Conservation (phyloP, 1,140 invertebrate genomes). For the Paraescarpia echinospica region DNA sequence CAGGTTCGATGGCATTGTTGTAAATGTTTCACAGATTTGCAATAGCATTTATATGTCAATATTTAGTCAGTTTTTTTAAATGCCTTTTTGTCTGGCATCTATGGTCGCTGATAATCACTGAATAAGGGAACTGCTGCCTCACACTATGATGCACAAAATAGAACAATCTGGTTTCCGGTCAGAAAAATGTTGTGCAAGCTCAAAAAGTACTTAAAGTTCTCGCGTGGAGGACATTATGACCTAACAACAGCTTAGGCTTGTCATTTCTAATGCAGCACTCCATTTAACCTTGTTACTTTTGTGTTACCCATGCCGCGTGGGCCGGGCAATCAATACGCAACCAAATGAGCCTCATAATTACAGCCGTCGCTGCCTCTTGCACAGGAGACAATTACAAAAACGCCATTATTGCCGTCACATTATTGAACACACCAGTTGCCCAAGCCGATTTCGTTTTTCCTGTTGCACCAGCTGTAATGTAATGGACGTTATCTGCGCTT, state of each 20-base stretch:
- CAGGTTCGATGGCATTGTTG: no score
- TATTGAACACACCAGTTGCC: background rate
- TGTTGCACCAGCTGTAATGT: background rate
- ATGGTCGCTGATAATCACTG: no score
- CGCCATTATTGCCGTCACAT: background rate
- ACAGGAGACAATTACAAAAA: background rate
- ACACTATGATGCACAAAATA: background rate
- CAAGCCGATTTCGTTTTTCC: background rate
- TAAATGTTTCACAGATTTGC: no score
- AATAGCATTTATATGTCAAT: no score
- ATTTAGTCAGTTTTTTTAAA: no score
- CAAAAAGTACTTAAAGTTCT: background rate
- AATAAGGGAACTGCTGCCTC: background rate
- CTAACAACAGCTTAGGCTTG: background rate
- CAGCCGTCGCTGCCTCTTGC: background rate
- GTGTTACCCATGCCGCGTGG: background rate
- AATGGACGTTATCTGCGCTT: background rate
- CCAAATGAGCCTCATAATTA: background rate
- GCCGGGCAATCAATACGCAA: background rate
- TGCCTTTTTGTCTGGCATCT: no score
- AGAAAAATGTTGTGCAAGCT: background rate
- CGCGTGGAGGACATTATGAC: background rate
- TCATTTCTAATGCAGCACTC: background rate
- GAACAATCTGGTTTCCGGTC: background rate
- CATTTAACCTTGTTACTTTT: background rate